These are phyloP conservation scores for Oppia nitens DNA, from an alignment of 1,140 invertebrate genomes.

Conservation along the genomic window DNA sequence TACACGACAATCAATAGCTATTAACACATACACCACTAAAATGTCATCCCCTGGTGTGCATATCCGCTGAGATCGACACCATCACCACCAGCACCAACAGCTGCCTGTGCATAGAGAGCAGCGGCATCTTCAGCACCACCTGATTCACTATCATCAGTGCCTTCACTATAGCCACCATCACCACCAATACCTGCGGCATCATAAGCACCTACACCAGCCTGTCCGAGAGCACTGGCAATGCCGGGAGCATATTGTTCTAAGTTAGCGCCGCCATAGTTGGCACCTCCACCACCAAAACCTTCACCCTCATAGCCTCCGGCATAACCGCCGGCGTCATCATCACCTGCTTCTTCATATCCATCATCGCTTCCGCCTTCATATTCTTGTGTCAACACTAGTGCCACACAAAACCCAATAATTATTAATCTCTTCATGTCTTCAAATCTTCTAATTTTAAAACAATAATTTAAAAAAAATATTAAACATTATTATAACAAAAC, in stretches of 20 bases:
- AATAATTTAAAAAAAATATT: too few species aligned
- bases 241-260: too few species aligned
- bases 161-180: neutral
- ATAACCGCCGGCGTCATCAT: neutral
- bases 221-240: too few species aligned
- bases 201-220: too few species aligned
- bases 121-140: neutral
- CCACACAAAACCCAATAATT: neutral
- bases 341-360: neutral
- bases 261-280: too few species aligned
- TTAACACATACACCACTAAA: too few species aligned
- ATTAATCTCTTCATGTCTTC: too few species aligned
- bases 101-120: neutral
- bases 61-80: neutral
- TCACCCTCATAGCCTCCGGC: neutral
- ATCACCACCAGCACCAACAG: neutral
- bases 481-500: too few species aligned
- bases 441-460: neutral
- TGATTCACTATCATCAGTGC: neutral
- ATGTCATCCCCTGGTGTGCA: too few species aligned
- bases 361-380: neutral
- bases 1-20: too few species aligned
- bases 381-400: neutral
- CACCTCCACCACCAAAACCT: neutral
- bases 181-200: slow-evolving; percentile 24